Evolutionary conservation across 2,888 invertebrate species (phyloP), one percentile per base, ranked within the genome.

Genomic region (Andrena fulva): DNA sequence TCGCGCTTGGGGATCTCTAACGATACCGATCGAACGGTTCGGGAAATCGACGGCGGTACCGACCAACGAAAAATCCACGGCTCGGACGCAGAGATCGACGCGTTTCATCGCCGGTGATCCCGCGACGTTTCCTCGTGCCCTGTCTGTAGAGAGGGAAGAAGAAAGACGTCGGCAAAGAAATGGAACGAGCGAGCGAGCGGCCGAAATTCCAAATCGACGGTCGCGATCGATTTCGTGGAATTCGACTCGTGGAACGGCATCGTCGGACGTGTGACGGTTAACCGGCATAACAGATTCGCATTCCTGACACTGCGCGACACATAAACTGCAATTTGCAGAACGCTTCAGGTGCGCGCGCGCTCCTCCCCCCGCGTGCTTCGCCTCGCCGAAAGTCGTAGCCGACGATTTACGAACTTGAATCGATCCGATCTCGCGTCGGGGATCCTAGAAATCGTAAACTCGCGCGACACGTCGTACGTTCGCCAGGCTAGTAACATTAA

Each of bases 321-420:
- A 80, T 87, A 87, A 87, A 87, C 80, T 85, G 87, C 85, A 87
- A 87, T 87, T 87, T 87, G 84, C 85, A 69, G 74, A 79, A 71
- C 70, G 80, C 80, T 85, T 82, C 75, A 82, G 68, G 62, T 68
- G 77, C 54, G 42, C 77, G 68, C 52, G 50, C 77, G 42, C 52
- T 10, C 20, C 69, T 24, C 52, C 48, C 60, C 35, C 12, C 70
- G n/a, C 59, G 72, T 66, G 62, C 67, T 64, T 59, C 48, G 31
- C 20, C 52, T 33, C 73, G 73, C 63, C 56, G 59, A 77, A 77
- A 52, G 66, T 79, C 72, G 72, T 29, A 59, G 74, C 56, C 16
- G 52, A 62, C 78, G 80, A 87, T 87, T 87, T 85, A 87, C 85
- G 77, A 79, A 87, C 75, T 77, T 74, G 77, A 78, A 52, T 42